Percentiles rank a stretch among this genome's conserved stretches.
Evolutionary conservation across 2,888 invertebrate genomes (phyloP).

Genomic region (Cinara cedri): DNA sequence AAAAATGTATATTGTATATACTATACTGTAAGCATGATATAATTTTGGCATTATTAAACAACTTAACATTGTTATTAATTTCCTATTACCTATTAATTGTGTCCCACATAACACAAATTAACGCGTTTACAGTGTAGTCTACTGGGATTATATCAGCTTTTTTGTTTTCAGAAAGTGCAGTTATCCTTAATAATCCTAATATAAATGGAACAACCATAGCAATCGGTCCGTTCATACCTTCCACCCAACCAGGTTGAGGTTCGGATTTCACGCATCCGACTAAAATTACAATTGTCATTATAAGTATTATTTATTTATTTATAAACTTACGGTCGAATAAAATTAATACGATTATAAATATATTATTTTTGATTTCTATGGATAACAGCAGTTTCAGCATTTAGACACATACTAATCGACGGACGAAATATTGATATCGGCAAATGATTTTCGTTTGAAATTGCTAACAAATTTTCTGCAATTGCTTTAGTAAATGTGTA

Average conservation of each 20-base stretch:
- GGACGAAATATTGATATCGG: conserved; percentile 15
- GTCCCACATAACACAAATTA: conserved; percentile 25
- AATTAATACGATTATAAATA: neutral
- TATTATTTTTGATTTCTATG: neutral
- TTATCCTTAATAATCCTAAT: neutral
- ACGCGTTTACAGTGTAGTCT: conserved; percentile 5
- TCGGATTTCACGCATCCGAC: conserved; percentile 9
- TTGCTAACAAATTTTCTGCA: neutral
- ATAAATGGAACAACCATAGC: neutral
- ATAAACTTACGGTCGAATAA: no score
- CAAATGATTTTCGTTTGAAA: neutral
- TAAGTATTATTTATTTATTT: no score
- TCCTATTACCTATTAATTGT: conserved; percentile 3
- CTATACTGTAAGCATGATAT: neutral
- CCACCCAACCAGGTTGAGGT: conserved; percentile 5
- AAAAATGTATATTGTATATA: neutral
- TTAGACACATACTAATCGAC: neutral
- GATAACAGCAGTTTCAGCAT: neutral
- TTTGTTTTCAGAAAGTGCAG: neutral
- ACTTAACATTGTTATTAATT: no score
- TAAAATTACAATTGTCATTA: no score
- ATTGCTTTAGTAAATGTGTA: conserved; percentile 13
- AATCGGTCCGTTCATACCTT: conserved; percentile 3
- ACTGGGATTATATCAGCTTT: conserved; percentile 7
- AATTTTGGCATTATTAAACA: neutral